A percentile compares a stretch with the other conserved stretches of the same genome.
phyloP scores from a whole-genome alignment of 2,113 vertebrate genomes.

The Seriola dumerili region DNA sequence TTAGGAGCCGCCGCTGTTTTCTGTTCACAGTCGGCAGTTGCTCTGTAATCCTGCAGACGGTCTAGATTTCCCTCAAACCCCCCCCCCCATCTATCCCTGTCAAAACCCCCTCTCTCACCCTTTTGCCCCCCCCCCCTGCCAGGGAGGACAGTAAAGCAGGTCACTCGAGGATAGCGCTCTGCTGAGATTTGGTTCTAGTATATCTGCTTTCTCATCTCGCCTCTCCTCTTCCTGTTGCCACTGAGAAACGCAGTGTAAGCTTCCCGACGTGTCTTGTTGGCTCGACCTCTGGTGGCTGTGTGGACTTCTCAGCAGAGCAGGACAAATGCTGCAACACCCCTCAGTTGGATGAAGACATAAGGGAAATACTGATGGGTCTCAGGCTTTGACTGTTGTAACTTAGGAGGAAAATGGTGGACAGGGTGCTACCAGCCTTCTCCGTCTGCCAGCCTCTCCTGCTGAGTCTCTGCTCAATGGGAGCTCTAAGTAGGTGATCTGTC shows the following conservation, averaged over 20 bases:
- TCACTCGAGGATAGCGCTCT: conserved; percentile 63
- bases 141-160: conserved; percentile 46
- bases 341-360: conserved; percentile 23
- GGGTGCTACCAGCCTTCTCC: conserved; percentile 45
- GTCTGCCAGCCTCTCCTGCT: conserved; percentile 67
- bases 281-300: conserved; percentile 20
- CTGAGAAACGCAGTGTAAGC: conserved; percentile 48
- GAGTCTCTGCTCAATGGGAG: conserved; percentile 63
- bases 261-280: conserved; percentile 43
- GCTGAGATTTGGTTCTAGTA: conserved; percentile 44
- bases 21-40: conserved; percentile 54
- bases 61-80: conserved; percentile 47
- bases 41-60: conserved; percentile 65
- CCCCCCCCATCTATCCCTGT: not conserved
- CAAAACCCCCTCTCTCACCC: not conserved
- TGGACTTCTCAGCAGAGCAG: conserved; percentile 21
- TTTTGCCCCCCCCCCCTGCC: not conserved
- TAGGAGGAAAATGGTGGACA: conserved; percentile 55
- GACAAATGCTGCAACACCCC: not conserved
- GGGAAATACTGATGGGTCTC: conserved; percentile 12
- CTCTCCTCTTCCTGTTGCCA: conserved; percentile 62
- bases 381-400: conserved; percentile 32
- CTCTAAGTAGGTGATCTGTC: conserved; percentile 68
- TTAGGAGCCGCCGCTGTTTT: conserved; percentile 62
- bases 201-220: conserved; percentile 68